Base-by-base conservation (phyloP, 2,888 invertebrate species). In the Mythimna pallens region DNA sequence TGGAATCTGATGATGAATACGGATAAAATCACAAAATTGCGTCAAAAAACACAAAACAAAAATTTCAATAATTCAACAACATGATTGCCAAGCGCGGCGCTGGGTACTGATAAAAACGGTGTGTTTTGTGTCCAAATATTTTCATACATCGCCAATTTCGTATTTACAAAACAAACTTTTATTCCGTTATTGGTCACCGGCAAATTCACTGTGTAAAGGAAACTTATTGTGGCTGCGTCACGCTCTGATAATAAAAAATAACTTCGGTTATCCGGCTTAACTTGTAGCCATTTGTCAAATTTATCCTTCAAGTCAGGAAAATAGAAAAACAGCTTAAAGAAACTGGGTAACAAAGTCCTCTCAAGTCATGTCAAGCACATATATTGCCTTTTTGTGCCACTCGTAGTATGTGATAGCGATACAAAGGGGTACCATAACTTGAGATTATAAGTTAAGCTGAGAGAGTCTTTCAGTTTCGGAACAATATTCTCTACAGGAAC, bases 281-380 rank as follows among this genome's bases (percentile, higher is more conserved):
- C 36, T 83, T 80, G 50, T 66, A 40, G 52, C 68, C 65, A 80
- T 83, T 83, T 83, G 69, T 83, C 81, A 83, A 83, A 81, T 80
- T 70, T 83, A 63, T 71, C 77, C 64, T 77, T 58, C 52, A 58
- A 63, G 57, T 22, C 14, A 22, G 55, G 57, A 64, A 73, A 73
- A 70, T 75, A 75, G 70, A 74, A 78, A 73, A 83, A 77, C 65
- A 74, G 63, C 63, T 52, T 68, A 52, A 25, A 58, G 50, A 59
- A 71, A 55, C 54, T 69, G 47, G 55, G 58, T 59, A 59, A 68
- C 55, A 61, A 66, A 57, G 70, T 63, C 55, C 43, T 59, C 52
- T 59, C 3, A 40, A 55, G 59, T 40, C 55, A 65, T 59, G n/a
- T 57, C 43, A 65, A 55, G 12, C n/a, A 74, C 62, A 73, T 78